Conservation (phyloP, 1,140 invertebrate species). For the Pemphigus obesinymphae region DNA sequence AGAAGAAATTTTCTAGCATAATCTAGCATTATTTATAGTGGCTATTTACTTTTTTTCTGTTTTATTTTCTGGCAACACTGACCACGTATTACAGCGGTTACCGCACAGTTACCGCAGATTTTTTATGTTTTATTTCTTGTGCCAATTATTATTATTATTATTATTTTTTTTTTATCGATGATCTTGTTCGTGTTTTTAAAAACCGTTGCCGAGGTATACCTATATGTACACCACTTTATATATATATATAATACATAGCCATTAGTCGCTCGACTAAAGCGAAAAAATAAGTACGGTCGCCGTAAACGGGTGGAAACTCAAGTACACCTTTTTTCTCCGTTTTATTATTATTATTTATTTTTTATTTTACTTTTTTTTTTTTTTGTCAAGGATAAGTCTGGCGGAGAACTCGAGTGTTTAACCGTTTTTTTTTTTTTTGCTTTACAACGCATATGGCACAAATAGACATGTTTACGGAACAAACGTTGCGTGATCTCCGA, state of each 20-base stretch:
- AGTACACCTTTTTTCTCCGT: conserved; percentile 19
- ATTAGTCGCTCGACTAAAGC: conserved; percentile 33
- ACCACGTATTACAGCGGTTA: no score
- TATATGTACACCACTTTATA: no score
- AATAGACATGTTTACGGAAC: conserved; percentile 17
- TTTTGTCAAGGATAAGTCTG: neutral
- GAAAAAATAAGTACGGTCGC: conserved; percentile 12
- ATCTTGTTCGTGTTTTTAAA: neutral
- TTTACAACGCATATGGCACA: neutral
- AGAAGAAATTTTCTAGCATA: no score
- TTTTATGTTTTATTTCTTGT: no score
- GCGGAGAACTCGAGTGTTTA: conserved; percentile 24
- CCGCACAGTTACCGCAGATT: no score
- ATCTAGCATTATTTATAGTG: no score
- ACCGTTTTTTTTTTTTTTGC: conserved; percentile 27
- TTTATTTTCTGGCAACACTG: no score
- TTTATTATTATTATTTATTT: no score
- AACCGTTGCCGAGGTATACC: neutral
- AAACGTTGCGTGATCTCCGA: conserved; percentile 24
- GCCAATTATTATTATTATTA: neutral
- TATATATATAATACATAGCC: no score
- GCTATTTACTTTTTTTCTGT: no score
- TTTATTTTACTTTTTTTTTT: no score
- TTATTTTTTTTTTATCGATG: neutral
- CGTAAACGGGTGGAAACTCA: conserved; percentile 35